phyloP scores from a whole-genome alignment of 2,888 invertebrate species.

The Callinectes sapidus region DNA sequence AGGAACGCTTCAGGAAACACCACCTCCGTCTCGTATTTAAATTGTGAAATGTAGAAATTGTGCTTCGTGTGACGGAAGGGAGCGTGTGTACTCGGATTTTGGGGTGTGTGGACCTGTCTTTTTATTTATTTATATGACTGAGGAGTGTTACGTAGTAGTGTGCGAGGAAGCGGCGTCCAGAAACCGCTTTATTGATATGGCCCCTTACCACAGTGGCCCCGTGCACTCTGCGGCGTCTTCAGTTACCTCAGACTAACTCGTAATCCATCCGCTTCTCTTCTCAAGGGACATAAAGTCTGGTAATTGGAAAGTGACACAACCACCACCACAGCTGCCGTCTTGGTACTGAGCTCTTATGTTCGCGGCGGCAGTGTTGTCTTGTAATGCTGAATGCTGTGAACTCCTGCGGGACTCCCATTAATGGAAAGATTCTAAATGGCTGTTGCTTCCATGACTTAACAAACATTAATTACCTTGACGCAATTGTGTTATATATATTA shows the following conservation, averaged over 20 bases:
- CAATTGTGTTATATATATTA: not conserved
- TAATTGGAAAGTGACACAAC: not conserved
- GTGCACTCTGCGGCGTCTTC: not conserved
- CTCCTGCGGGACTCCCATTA: not conserved
- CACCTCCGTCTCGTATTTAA: slow-evolving; percentile 36
- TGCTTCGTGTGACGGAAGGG: not conserved
- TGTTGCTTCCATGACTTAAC: not conserved
- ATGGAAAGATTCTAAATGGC: not conserved
- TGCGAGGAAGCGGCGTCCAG: not conserved
- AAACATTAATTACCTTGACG: not conserved
- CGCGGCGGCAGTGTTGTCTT: not conserved
- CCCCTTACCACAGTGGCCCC: not conserved
- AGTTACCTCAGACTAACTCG: not conserved
- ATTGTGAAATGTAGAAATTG: slow-evolving; percentile 36
- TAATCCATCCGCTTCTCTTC: not conserved
- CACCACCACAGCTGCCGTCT: not conserved
- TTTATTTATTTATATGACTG: not conserved
- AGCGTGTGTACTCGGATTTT: not conserved
- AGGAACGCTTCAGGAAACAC: slow-evolving; percentile 28
- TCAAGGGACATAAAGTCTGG: not conserved
- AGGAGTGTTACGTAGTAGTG: not conserved
- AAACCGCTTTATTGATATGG: not conserved
- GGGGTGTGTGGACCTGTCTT: not conserved
- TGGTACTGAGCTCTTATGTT: not conserved
- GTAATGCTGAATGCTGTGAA: not conserved